Conservation (phyloP, 2,113 vertebrate genomes). For the Coryphaenoides rupestris region DNA sequence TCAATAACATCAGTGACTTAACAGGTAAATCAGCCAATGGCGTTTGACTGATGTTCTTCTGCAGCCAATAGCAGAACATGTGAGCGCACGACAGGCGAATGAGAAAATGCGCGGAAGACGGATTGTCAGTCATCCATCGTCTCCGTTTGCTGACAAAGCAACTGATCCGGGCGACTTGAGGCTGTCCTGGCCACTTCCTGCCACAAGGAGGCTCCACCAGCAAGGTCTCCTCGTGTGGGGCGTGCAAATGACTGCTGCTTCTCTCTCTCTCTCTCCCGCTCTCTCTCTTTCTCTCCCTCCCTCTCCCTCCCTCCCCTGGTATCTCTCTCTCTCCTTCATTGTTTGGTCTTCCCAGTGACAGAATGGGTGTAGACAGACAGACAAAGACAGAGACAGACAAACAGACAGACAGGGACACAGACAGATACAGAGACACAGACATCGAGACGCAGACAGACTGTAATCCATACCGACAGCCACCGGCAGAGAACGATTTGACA, state of each 20-base stretch:
- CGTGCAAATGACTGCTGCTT: constrained; percentile 5
- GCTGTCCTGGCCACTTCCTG: constrained; percentile 20
- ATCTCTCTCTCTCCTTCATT: constrained; percentile 31
- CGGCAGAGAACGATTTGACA: neutral
- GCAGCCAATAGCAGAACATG: too few relatives aligned
- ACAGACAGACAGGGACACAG: too few relatives aligned
- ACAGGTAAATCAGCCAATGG: too few relatives aligned
- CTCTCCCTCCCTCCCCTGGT: neutral
- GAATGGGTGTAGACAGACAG: constrained; percentile 1
- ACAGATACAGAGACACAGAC: constrained; percentile 7
- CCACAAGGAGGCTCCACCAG: constrained; percentile 59
- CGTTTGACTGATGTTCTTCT: too few relatives aligned
- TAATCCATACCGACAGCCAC: neutral
- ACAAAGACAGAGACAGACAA: neutral
- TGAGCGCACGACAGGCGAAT: too few relatives aligned
- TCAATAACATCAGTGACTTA: too few relatives aligned
- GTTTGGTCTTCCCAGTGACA: constrained; percentile 48
- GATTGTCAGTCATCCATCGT: too few relatives aligned
- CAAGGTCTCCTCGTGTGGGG: constrained; percentile 1
- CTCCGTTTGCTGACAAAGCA: constrained; percentile 49
- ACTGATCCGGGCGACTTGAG: neutral
- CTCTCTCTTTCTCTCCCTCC: neutral
- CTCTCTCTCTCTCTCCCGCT: neutral
- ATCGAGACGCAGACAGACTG: too few relatives aligned
- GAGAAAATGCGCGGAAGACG: too few relatives aligned